Conservation (phyloP, 2,888 invertebrate species). For the Nemapogon koenigi region DNA sequence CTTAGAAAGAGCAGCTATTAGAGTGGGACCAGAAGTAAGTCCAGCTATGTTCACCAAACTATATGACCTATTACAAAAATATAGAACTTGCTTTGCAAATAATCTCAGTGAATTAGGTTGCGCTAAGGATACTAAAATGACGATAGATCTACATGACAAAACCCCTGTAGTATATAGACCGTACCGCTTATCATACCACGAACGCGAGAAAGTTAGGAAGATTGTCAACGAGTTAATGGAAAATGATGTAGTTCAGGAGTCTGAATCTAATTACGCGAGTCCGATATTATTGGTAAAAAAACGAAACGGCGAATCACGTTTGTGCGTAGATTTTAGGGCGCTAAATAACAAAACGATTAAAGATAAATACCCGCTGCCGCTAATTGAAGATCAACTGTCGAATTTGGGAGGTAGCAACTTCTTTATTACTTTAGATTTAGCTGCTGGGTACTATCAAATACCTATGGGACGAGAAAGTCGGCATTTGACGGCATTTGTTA, state of each 20-base stretch:
- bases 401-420: constrained; percentile 17
- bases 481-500: constrained; percentile 25
- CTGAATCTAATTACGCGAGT: constrained; percentile 19
- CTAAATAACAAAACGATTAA: constrained; percentile 25
- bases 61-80: too few relatives aligned
- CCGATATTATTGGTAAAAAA: constrained; percentile 19
- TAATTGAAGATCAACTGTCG: constrained; percentile 27
- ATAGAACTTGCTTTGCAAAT: too few relatives aligned
- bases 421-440: constrained; percentile 23
- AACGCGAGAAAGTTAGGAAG: constrained; percentile 11
- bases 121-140: too few relatives aligned
- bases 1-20: too few relatives aligned
- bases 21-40: too few relatives aligned
- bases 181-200: too few relatives aligned
- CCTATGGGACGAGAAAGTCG: constrained; percentile 22
- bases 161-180: too few relatives aligned
- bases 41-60: too few relatives aligned
- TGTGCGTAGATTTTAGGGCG: constrained; percentile 15
- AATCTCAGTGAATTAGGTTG: too few relatives aligned
- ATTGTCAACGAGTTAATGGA: constrained; percentile 20
- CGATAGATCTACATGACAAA: too few relatives aligned
- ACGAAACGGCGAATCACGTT: constrained; percentile 10
- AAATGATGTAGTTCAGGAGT: too few relatives aligned
- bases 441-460: constrained; percentile 27
- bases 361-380: constrained; percentile 25